These are phyloP conservation scores for Xylocampa areola DNA, from an alignment of 2,888 invertebrate species.

Conservation along the genomic window DNA sequence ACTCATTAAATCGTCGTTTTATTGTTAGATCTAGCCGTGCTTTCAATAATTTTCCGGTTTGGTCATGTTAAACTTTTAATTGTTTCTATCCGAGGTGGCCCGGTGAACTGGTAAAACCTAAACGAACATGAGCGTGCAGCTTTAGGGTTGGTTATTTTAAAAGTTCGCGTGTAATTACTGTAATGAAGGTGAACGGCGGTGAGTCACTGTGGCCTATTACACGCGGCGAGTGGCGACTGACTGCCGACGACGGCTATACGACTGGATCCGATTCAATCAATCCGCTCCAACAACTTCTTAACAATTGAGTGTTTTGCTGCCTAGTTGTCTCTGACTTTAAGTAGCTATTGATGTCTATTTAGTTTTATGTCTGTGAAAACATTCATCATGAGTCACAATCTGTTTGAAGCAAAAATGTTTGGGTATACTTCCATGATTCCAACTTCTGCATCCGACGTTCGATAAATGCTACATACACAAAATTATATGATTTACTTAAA, in stretches of 20 bases:
- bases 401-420: neutral
- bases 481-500: neutral
- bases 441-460: neutral
- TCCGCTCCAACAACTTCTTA: neutral
- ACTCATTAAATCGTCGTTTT: too few species aligned
- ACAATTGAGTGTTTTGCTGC: neutral
- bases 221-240: neutral
- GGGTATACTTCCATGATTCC: neutral
- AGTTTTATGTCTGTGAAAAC: neutral
- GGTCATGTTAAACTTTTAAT: too few species aligned
- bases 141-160: slow-evolving; percentile 30
- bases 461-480: too few species aligned
- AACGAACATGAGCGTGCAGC: slow-evolving; percentile 24
- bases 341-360: neutral
- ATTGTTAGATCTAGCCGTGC: too few species aligned
- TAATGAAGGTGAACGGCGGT: slow-evolving; percentile 13
- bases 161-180: slow-evolving; percentile 25
- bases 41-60: too few species aligned
- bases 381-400: neutral
- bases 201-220: slow-evolving; percentile 26
- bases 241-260: slow-evolving; percentile 3
- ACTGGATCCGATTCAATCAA: slow-evolving; percentile 7
- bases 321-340: neutral
- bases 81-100: too few species aligned
- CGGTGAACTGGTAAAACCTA: neutral